Percentiles rank a stretch among this genome's conserved stretches.
These are phyloP conservation scores for Thaumetopoea pityocampa DNA, from an alignment of 1,140 invertebrate species.

Conservation along the genomic window DNA sequence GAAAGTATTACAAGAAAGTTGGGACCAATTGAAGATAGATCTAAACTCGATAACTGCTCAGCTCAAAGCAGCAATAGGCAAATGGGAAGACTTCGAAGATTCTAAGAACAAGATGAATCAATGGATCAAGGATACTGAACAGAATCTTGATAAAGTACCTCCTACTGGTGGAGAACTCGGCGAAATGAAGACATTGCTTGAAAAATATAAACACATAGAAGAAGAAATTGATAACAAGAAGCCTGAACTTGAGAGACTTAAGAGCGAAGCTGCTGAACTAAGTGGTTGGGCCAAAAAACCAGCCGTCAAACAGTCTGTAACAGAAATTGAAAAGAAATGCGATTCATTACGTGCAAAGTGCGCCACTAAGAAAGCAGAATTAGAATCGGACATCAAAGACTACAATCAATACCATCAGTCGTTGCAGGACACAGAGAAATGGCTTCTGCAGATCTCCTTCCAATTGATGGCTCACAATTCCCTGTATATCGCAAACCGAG, in stretches of 20 bases:
- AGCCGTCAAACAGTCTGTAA: conserved; percentile 78
- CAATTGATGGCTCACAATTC: conserved; percentile 97
- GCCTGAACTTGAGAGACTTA: conserved; percentile 83
- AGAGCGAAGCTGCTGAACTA: conserved; percentile 83
- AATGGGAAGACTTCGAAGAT: conserved; percentile 90
- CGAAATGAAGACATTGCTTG: conserved; percentile 93
- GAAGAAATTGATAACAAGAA: conserved; percentile 85
- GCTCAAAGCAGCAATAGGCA: conserved; percentile 83
- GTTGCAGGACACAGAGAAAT: conserved; percentile 96
- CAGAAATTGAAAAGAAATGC: conserved; percentile 80
- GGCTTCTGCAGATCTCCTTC: conserved; percentile 95
- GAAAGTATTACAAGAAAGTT: conserved; percentile 84
- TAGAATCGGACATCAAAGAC: conserved; percentile 89
- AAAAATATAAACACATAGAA: conserved; percentile 87
- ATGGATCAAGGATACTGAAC: conserved; percentile 84
- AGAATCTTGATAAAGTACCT: conserved; percentile 78
- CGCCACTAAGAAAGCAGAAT: conserved; percentile 76
- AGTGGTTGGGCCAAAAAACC: conserved; percentile 82
- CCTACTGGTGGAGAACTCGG: conserved; percentile 88
- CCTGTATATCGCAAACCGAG: conserved; percentile 91
- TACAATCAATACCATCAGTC: conserved; percentile 92
- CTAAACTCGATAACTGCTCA: conserved; percentile 86
- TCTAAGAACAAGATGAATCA: conserved; percentile 81
- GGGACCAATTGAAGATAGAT: conserved; percentile 89
- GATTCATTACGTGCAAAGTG: conserved; percentile 79